These are phyloP conservation scores for Selenia dentaria DNA, from an alignment of 2,888 invertebrate genomes.

Conservation along the genomic window DNA sequence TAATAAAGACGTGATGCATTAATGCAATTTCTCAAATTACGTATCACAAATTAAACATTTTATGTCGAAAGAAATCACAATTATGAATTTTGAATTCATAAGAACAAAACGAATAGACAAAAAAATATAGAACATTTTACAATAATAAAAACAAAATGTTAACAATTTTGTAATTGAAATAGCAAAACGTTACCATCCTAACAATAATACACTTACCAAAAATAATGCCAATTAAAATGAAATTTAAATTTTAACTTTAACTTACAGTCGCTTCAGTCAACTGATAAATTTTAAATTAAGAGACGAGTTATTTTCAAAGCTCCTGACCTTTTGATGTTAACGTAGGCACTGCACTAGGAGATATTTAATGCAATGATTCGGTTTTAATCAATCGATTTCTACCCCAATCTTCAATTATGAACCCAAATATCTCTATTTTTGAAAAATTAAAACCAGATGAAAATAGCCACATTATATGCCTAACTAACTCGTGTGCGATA, in stretches of 20 bases:
- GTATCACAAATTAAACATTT: constrained; percentile 83
- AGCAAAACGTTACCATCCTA: constrained; percentile 55
- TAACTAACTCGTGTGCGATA: not conserved
- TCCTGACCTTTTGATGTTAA: constrained; percentile 33
- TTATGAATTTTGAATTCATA: constrained; percentile 84
- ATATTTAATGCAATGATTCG: constrained; percentile 29
- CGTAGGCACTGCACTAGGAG: constrained; percentile 34
- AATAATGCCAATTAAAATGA: constrained; percentile 54
- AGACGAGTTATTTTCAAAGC: constrained; percentile 9
- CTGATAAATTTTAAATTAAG: constrained; percentile 27
- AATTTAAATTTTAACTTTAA: constrained; percentile 43
- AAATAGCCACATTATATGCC: constrained; percentile 7
- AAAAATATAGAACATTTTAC: constrained; percentile 66
- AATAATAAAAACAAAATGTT: constrained; percentile 59
- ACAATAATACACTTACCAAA: constrained; percentile 59
- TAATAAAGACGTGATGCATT: constrained; percentile 77
- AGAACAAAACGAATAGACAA: constrained; percentile 68
- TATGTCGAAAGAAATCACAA: constrained; percentile 85
- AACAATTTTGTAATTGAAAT: constrained; percentile 58
- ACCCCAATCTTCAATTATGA: constrained; percentile 4
- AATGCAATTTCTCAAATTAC: constrained; percentile 76
- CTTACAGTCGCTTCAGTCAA: constrained; percentile 42
- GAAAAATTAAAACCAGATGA: not conserved
- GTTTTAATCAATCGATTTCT: constrained; percentile 3
- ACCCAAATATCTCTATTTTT: constrained; percentile 7